phyloP scores from a whole-genome alignment of 2,113 vertebrate species.

The Gymnocephalus cernua region DNA sequence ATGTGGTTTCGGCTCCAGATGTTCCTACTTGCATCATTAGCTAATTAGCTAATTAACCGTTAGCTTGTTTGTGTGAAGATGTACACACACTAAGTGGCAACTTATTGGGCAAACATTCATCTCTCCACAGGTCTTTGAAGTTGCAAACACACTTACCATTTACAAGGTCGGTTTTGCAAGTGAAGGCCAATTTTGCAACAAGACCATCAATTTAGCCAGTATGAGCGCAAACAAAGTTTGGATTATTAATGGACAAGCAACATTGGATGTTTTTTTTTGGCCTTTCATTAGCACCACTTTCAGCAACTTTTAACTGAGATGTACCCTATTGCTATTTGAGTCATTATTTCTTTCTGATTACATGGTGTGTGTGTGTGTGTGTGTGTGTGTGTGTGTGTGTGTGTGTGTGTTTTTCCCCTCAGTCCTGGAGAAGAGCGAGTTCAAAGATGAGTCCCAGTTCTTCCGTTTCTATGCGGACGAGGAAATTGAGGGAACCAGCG shows the following conservation, averaged over 20 bases:
- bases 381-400: no score
- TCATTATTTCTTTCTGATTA: slow-evolving; percentile 22
- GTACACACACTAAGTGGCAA: slow-evolving; percentile 18
- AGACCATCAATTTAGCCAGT: background rate
- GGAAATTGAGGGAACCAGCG: slow-evolving; percentile 94
- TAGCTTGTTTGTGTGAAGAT: slow-evolving; percentile 53
- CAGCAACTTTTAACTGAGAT: background rate
- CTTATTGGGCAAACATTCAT: slow-evolving; percentile 5
- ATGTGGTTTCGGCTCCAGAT: slow-evolving; percentile 73
- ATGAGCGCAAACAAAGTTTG: background rate
- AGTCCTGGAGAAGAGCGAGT: slow-evolving; percentile 99
- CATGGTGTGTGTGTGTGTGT: slow-evolving; percentile 12
- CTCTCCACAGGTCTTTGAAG: slow-evolving; percentile 24
- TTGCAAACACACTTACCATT: slow-evolving; percentile 1
- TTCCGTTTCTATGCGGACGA: slow-evolving; percentile 99
- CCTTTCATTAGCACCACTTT: background rate
- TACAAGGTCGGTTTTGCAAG: background rate
- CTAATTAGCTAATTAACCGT: slow-evolving; percentile 65
- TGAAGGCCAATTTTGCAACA: background rate
- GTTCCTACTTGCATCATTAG: slow-evolving; percentile 51
- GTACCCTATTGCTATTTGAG: background rate
- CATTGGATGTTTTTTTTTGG: background rate
- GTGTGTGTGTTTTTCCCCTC: slow-evolving; percentile 18
- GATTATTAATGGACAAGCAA: background rate
- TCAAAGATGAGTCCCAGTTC: slow-evolving; percentile 97